Conservation (phyloP, 2,888 invertebrate species). For the Ernsta delagoae region DNA sequence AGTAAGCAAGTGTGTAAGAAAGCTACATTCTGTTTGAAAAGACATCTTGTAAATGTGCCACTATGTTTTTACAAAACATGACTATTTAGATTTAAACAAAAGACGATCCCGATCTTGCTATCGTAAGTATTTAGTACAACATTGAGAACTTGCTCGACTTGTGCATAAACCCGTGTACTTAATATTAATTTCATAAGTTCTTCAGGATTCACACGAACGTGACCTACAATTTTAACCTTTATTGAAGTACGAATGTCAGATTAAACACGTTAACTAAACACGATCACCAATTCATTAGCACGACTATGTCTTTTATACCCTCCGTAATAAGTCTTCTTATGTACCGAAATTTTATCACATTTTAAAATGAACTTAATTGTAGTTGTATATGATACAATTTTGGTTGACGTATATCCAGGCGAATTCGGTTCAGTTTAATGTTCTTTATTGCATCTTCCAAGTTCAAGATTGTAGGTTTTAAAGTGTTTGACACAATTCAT, state of each 20-base stretch:
- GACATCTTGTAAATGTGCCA: too few relatives aligned
- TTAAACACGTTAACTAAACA: slow-evolving; percentile 37
- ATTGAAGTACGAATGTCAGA: slow-evolving; percentile 35
- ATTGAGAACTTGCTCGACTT: slow-evolving; percentile 23
- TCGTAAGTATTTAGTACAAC: neutral
- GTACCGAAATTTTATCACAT: slow-evolving; percentile 14
- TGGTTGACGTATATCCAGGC: neutral
- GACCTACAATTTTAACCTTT: slow-evolving; percentile 37
- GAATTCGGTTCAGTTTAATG: slow-evolving; percentile 8
- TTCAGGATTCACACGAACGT: slow-evolving; percentile 37
- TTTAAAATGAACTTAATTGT: slow-evolving; percentile 45
- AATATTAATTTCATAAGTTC: slow-evolving; percentile 38
- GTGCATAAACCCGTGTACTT: slow-evolving; percentile 13
- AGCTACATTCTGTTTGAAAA: too few relatives aligned
- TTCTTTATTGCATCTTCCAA: neutral
- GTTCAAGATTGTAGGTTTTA: neutral
- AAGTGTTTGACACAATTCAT: neutral
- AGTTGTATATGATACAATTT: neutral
- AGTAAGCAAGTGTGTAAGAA: too few relatives aligned
- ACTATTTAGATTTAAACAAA: neutral
- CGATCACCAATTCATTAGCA: slow-evolving; percentile 37
- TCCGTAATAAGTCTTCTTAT: slow-evolving; percentile 26
- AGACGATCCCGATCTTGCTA: neutral
- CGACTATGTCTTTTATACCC: slow-evolving; percentile 31
- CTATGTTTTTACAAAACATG: too few relatives aligned